Evolutionary conservation across 2,113 vertebrate species (phyloP), one percentile per base, ranked within the genome.

Genomic region (Spheniscus mendiculus): DNA sequence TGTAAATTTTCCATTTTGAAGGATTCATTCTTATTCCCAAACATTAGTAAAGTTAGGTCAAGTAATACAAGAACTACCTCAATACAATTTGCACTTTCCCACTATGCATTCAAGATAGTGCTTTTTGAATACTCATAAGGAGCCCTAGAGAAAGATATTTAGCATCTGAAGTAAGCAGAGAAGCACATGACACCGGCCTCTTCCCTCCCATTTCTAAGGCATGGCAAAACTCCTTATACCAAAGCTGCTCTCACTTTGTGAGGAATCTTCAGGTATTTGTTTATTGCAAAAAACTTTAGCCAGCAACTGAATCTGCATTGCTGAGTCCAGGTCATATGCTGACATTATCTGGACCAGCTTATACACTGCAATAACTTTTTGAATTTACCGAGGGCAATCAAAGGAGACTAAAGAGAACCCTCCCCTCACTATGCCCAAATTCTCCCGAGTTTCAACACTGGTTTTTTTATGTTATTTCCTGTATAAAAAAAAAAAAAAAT

Each of bases 381-480:
- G 0, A 73, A 44, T 69, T 92, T 92, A 49, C 12, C 1, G 6
- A 66, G 2, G 7, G 15, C 38, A 47, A 62, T 84, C 15, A 66
- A 89, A 93, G 42, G 13, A 59, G 4, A 45, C 22, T 63, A 44
- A 59, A 83, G 15, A 70, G 42, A 84, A 32, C 7, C 38, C 29
- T 47, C 16, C 16, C 23, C 23, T 56, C 38, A 30, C 3, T 0
- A 0, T 38, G 22, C 15, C 16, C 19, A 81, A 58, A 69, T 55
- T 32, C 12, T 67, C 19, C 10, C 1, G 1, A 62, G 17, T 76
- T 81, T 83, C 55, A 61, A 36, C 17, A 23, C 2, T 62, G 2
- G 2, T 21, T 53, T 34, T 34, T 56, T 12, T 29, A 76, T 58
- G 16, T 71, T 62, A 59, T 49, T 91, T 70, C 45, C 11, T 22